Conservation (phyloP, 2,888 invertebrate species). For the Epinotia ramella region DNA sequence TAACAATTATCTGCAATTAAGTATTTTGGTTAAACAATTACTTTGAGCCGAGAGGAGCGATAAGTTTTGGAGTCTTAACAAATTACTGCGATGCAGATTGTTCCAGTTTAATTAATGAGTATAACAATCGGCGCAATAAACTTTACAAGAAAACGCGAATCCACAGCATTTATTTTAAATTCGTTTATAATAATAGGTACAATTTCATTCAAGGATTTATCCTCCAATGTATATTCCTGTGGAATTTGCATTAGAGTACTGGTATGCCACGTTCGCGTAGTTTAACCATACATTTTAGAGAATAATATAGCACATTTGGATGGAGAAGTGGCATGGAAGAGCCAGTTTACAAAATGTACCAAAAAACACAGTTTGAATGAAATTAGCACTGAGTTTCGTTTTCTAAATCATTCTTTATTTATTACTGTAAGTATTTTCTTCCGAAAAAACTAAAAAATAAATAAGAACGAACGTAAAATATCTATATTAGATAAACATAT, state of each 20-base stretch:
- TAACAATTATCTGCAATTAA: constrained; percentile 62
- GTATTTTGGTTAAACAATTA: constrained; percentile 71
- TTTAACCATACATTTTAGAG: background rate
- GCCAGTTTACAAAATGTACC: too few relatives aligned
- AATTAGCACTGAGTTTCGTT: too few relatives aligned
- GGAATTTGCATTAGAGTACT: background rate
- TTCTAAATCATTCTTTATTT: too few relatives aligned
- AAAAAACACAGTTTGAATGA: too few relatives aligned
- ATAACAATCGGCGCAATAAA: constrained; percentile 31
- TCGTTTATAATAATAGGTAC: background rate
- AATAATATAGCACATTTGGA: too few relatives aligned
- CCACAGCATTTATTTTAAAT: background rate
- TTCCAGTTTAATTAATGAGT: constrained; percentile 61
- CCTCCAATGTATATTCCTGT: background rate
- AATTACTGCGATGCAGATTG: constrained; percentile 52
- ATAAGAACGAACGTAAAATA: too few relatives aligned
- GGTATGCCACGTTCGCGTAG: background rate
- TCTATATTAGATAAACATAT: too few relatives aligned
- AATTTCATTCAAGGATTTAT: too few relatives aligned
- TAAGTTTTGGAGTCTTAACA: constrained; percentile 58
- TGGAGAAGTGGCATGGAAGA: too few relatives aligned
- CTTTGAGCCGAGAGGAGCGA: constrained; percentile 61
- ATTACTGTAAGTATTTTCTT: too few relatives aligned
- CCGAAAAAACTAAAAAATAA: too few relatives aligned
- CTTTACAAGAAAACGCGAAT: constrained; percentile 10